phyloP scores from a whole-genome alignment of 2,113 vertebrate genomes.

The Suricata suricatta region DNA sequence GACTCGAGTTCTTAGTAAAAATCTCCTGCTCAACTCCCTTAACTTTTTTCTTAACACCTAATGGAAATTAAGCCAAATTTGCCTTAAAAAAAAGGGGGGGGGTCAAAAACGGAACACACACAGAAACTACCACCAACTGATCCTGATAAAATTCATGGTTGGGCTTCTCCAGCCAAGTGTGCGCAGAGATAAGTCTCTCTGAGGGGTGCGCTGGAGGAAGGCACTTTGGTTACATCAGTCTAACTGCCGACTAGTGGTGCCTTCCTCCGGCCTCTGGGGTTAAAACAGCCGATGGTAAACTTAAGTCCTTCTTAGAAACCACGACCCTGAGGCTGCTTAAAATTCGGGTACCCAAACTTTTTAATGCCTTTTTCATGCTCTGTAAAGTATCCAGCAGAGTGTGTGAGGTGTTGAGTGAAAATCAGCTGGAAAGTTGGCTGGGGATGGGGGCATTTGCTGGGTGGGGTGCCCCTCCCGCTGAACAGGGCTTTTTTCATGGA shows the following conservation, averaged over 20 bases:
- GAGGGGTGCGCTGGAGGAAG: not conserved
- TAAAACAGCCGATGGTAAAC: not conserved
- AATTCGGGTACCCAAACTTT: not conserved
- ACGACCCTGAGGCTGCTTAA: not conserved
- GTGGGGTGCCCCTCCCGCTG: not conserved
- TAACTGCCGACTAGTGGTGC: not conserved
- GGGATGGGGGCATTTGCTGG: not conserved
- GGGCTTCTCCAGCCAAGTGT: not conserved
- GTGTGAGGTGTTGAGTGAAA: not conserved
- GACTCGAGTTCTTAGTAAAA: not conserved
- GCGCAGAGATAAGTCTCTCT: not conserved
- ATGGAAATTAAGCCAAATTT: not conserved
- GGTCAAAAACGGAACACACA: not conserved
- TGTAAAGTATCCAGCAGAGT: not conserved
- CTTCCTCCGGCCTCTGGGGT: not conserved
- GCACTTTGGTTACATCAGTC: not conserved
- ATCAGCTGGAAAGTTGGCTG: too few species aligned
- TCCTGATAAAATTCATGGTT: not conserved
- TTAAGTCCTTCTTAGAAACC: not conserved
- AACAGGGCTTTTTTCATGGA: not conserved
- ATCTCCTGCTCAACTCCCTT: not conserved
- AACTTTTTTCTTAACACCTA: not conserved
- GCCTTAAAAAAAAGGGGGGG: not conserved
- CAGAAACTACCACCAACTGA: not conserved
- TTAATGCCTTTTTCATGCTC: not conserved